These are phyloP conservation scores for Euglossa dilemma DNA, from an alignment of 1,140 invertebrate species.

Conservation along the genomic window DNA sequence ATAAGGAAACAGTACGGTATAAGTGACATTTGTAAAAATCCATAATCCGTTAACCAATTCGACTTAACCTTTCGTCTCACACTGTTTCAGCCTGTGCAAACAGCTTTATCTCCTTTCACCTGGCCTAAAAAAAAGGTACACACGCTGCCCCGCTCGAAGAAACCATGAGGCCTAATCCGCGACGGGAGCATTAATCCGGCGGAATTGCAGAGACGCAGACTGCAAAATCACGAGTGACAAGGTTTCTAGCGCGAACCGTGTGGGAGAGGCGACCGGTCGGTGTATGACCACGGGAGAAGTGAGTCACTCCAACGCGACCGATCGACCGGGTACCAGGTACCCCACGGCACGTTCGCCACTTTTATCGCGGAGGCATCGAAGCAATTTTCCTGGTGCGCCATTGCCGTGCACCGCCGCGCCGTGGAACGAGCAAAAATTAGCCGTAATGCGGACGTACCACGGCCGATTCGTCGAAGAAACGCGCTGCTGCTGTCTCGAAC, in stretches of 20 bases:
- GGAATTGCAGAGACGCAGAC: neutral
- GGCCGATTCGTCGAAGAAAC: slow-evolving; percentile 26
- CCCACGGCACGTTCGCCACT: slow-evolving; percentile 52
- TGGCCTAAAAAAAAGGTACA: too few relatives aligned
- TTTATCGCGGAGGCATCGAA: slow-evolving; percentile 61
- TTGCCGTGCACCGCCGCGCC: slow-evolving; percentile 22
- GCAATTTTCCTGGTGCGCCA: slow-evolving; percentile 59
- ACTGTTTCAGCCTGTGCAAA: too few relatives aligned
- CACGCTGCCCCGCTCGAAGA: neutral
- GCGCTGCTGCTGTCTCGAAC: neutral
- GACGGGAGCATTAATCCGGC: neutral
- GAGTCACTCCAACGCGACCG: slow-evolving; percentile 45
- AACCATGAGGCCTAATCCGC: neutral
- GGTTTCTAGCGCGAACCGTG: neutral
- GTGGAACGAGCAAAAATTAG: slow-evolving; percentile 46
- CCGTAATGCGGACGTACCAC: slow-evolving; percentile 36
- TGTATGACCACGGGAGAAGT: slow-evolving; percentile 28
- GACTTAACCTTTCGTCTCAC: too few relatives aligned
- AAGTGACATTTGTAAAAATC: too few relatives aligned
- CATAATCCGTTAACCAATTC: too few relatives aligned
- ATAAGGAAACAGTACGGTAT: too few relatives aligned
- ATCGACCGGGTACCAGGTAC: slow-evolving; percentile 64
- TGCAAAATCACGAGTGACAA: neutral
- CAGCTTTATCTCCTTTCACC: too few relatives aligned
- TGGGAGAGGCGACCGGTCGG: neutral